These are phyloP conservation scores for Cancer borealis DNA, from an alignment of 2,888 invertebrate species.

Conservation along the genomic window DNA sequence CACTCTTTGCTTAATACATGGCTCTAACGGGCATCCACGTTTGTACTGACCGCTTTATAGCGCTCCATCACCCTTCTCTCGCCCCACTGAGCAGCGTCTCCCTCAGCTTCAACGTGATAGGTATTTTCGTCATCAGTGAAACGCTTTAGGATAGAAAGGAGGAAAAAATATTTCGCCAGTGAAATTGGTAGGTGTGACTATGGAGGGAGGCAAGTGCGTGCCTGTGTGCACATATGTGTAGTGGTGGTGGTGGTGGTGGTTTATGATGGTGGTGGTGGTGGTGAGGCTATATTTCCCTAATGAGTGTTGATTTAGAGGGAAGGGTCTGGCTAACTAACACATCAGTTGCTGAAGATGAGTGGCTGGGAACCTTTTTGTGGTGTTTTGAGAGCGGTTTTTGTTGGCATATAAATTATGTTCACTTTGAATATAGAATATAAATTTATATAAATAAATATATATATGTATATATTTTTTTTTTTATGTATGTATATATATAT, in stretches of 20 bases:
- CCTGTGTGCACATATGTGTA: not conserved
- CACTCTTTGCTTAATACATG: constrained; percentile 28
- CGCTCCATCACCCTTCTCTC: not conserved
- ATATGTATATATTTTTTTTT: too few relatives aligned
- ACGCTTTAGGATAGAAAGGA: constrained; percentile 1
- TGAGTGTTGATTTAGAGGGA: too few relatives aligned
- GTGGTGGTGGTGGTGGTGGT: too few relatives aligned
- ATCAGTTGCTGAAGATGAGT: not conserved
- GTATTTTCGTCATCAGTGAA: constrained; percentile 8
- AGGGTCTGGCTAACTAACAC: too few relatives aligned
- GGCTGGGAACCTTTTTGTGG: not conserved
- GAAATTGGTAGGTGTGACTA: constrained; percentile 4
- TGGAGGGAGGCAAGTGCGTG: not conserved
- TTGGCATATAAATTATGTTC: not conserved
- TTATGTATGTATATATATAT: too few relatives aligned
- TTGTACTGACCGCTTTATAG: not conserved
- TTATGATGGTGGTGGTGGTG: too few relatives aligned
- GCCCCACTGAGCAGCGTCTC: not conserved
- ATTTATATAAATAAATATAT: too few relatives aligned
- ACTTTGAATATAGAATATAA: not conserved
- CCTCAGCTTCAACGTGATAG: not conserved
- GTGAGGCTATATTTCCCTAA: too few relatives aligned
- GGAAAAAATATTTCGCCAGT: not conserved
- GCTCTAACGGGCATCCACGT: not conserved
- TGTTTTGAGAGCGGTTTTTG: not conserved